Base-by-base conservation (phyloP, 1,140 invertebrate species). In the Drosophila sulfurigaster region DNA sequence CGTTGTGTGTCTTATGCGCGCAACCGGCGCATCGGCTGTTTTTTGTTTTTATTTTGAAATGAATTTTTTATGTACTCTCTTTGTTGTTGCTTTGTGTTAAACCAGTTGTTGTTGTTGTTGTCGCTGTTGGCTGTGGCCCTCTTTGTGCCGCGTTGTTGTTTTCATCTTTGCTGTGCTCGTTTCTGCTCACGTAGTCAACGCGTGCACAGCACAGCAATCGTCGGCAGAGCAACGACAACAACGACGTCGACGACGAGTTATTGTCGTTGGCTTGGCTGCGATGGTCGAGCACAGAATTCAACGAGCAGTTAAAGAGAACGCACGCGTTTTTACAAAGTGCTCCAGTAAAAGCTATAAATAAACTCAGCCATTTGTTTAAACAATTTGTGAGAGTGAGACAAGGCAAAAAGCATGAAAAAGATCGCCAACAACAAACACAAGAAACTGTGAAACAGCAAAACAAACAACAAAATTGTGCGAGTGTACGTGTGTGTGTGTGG, bases 121-220 rank as follows among this genome's bases (percentile, higher is more conserved):
- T 67, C 43, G 54, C 41, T 52, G 35, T 56, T 63, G 59, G 76
- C 51, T 67, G 62, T 66, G 63, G 45, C 54, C 67, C 81, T 70
- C 75, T 66, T 70, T 65, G 68, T 52, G 46, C 25, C 48, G 35
- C 56, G 10, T 63, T 52, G 35, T 58, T 73, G 78, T 70, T 80
- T 56, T 74, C 16, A 54, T 15, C 32, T 46, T 60, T 64, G 54
- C 73, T 72, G 59, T 89, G 45, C 65, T 89, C 75, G 83, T 78
- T 81, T 81, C 74, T 88, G 83, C 83, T 88, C 83, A 88, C 83
- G 83, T 88, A 88, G 83, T 11, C 85, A 88, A 64, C 85, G 85
- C 83, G 75, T 88, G 83, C 78, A 89, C 85, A 88, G 83, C 77
- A 89, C 83, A 88, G 66, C 15, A 28, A 41, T 51, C 46, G 43